Conservation (phyloP, 2,888 invertebrate species). For the Hirtodrosophila trivittata region DNA sequence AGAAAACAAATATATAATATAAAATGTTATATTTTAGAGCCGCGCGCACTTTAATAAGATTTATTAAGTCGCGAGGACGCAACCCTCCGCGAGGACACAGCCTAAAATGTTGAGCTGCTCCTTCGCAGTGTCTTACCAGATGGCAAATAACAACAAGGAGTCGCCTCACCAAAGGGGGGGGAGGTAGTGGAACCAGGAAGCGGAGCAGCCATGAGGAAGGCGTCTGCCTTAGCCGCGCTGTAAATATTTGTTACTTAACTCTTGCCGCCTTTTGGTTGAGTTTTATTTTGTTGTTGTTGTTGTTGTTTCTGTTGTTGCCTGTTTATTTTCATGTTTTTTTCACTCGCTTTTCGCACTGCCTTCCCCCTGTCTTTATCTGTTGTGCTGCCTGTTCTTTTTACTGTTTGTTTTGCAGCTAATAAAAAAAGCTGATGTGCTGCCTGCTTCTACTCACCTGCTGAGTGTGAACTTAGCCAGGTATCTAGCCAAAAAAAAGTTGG, state of each 20-base stretch:
- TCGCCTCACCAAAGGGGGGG: background rate
- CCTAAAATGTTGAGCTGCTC: slow-evolving; percentile 51
- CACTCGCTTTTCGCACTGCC: slow-evolving; percentile 1
- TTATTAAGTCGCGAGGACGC: slow-evolving; percentile 66
- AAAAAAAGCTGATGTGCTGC: slow-evolving; percentile 69
- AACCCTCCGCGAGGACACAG: slow-evolving; percentile 22
- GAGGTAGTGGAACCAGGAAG: no score
- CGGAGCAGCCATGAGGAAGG: background rate
- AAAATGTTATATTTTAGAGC: slow-evolving; percentile 63
- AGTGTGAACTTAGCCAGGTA: slow-evolving; percentile 47
- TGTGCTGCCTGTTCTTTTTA: slow-evolving; percentile 8
- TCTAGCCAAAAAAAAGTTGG: slow-evolving; percentile 29
- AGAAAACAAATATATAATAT: slow-evolving; percentile 21
- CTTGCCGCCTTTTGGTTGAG: slow-evolving; percentile 68
- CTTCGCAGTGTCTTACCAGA: slow-evolving; percentile 56
- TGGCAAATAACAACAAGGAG: slow-evolving; percentile 46
- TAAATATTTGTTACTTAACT: slow-evolving; percentile 78
- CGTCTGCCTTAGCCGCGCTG: slow-evolving; percentile 50
- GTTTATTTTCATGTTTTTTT: slow-evolving; percentile 64
- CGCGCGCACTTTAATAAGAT: slow-evolving; percentile 72
- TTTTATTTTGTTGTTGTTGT: no score
- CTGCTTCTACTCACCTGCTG: slow-evolving; percentile 26
- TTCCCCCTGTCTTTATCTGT: background rate
- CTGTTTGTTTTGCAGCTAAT: slow-evolving; percentile 70
- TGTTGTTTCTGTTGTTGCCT: slow-evolving; percentile 55